Base-by-base conservation (phyloP, 2,113 vertebrate species). In the Acrocephalus arundinaceus region DNA sequence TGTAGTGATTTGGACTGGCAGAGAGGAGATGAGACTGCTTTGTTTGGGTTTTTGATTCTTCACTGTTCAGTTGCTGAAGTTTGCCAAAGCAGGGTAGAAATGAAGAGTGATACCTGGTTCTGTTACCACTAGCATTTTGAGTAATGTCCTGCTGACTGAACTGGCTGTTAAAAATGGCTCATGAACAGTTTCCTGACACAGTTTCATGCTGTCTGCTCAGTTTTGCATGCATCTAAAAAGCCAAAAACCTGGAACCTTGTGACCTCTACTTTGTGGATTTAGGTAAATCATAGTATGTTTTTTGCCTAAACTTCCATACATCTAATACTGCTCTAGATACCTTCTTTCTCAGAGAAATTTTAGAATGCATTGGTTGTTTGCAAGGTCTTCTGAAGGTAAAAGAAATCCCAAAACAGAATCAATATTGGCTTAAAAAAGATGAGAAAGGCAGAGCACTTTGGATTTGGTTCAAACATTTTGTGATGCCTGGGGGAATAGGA, bases 361-460 rank as follows among this genome's bases (percentile, higher is more conserved):
- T 61, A 66, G 48, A 37, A 35, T 75, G 82, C 6, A 4, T 23
- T 62, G 30, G 20, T 61, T 68, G 17, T 65, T 76, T 79, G 20
- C 46, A 62, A 61, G 37, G 23, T 61, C 66, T 71, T 89, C 65
- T 85, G 74, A 93, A 78, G 54, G 74, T 62, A 43, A 72, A 66
- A 89, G 45, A 80, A 58, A 65, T 8, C 70, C 54, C 37, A 82
- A 87, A 79, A 33, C 61, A 73, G 17, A 58, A 89, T 77, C 75
- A 70, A 74, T 96, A 87, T 39, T 94, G 59, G 33, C 51, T 80
- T 96, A 54, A 68, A 85, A 94, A 93, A 87, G 54, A 82, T 89
- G 67, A 95, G 66, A 65, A 33, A 55, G 31, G 37, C 74, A 66
- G 68, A 90, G 62, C 66, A 52, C 23, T 79, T 87, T 91, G 91